Percentiles rank a stretch among this genome's conserved stretches.
These are phyloP conservation scores for Monopterus albus DNA, from an alignment of 2,113 vertebrate genomes.

Conservation along the genomic window DNA sequence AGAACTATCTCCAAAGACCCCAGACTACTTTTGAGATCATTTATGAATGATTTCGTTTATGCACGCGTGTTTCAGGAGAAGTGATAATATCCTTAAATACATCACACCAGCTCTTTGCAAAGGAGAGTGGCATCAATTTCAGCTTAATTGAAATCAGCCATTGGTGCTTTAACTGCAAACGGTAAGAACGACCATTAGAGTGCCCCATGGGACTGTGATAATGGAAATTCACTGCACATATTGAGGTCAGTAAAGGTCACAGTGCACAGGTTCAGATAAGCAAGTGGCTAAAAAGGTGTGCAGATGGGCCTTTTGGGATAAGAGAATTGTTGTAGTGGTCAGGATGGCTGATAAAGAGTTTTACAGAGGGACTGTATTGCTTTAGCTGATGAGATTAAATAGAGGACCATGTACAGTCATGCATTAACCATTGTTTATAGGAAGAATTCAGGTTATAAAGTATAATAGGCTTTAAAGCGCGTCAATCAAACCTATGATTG, in stretches of 20 bases:
- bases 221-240: conserved; percentile 42
- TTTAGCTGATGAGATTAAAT: not conserved
- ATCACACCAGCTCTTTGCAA: not conserved
- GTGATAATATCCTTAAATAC: conserved; percentile 11
- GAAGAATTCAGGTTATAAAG: not conserved
- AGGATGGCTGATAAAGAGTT: conserved; percentile 10
- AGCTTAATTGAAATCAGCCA: conserved; percentile 33
- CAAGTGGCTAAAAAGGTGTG: conserved; percentile 43
- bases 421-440: not conserved
- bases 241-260: conserved; percentile 53
- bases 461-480: conserved; percentile 2
- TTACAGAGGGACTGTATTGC: conserved; percentile 11
- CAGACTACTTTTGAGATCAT: conserved; percentile 44
- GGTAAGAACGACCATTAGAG: conserved; percentile 6
- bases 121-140: conserved; percentile 18
- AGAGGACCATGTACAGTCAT: not conserved
- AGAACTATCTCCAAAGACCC: conserved; percentile 47
- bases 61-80: conserved; percentile 23
- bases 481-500: no score
- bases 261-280: conserved; percentile 39
- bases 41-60: conserved; percentile 31
- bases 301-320: conserved; percentile 42
- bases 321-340: conserved; percentile 29
- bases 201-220: conserved; percentile 39
- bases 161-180: not conserved